Evolutionary conservation across 2,888 invertebrate species (phyloP).

Genomic region (Dinocampus coccinellae): DNA sequence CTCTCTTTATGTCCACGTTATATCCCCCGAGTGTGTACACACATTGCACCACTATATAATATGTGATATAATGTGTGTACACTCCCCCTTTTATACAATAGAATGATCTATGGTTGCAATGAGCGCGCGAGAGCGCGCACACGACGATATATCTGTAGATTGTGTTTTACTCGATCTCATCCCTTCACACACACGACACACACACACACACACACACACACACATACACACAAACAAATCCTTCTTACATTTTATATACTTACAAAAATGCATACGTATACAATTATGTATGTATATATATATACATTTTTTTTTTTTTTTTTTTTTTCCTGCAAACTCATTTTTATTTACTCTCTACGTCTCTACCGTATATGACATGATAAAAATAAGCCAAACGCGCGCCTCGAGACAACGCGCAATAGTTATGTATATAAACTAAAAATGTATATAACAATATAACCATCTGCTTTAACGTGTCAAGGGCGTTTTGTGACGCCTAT

Average conservation of each 20-base stretch:
- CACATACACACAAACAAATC: not conserved
- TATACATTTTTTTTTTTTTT: conserved; percentile 4
- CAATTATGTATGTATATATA: too few relatives aligned
- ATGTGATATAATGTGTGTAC: conserved; percentile 58
- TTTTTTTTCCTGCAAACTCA: conserved; percentile 23
- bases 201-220: conserved; percentile 13
- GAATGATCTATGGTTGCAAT: conserved; percentile 56
- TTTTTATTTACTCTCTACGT: conserved; percentile 35
- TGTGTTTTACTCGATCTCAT: conserved; percentile 38
- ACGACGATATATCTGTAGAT: conserved; percentile 44
- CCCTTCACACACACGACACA: not conserved
- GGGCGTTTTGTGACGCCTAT: conserved; percentile 23
- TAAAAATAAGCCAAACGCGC: conserved; percentile 33
- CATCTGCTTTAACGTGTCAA: conserved; percentile 34
- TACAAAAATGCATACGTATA: not conserved
- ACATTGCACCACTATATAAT: conserved; percentile 51
- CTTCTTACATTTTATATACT: conserved; percentile 8
- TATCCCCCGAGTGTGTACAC: conserved; percentile 59
- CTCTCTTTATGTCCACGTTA: conserved; percentile 35
- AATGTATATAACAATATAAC: conserved; percentile 18
- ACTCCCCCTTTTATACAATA: conserved; percentile 60
- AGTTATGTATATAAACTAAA: not conserved
- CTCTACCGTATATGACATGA: conserved; percentile 29
- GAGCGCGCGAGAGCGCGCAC: conserved; percentile 41
- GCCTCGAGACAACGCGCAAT: conserved; percentile 16